phyloP scores from a whole-genome alignment of 2,797 vertebrate genomes.

The Acipenser oxyrinchus region DNA sequence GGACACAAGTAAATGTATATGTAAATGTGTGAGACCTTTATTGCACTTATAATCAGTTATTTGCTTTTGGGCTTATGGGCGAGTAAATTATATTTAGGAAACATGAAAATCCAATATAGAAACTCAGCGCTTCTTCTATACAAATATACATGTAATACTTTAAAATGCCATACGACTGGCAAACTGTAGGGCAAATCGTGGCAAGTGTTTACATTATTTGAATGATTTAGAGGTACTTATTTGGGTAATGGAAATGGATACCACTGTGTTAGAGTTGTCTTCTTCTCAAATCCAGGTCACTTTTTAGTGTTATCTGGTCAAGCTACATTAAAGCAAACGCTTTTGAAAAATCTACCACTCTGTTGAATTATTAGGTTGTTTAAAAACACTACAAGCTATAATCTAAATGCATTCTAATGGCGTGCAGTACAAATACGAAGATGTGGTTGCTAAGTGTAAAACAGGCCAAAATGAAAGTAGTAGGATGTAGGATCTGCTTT shows the following conservation, averaged over 20 bases:
- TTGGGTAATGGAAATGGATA: constrained; percentile 86
- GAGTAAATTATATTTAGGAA: constrained; percentile 71
- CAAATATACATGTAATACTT: constrained; percentile 71
- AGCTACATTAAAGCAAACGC: constrained; percentile 27
- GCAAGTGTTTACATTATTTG: constrained; percentile 81
- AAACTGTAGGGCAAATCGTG: constrained; percentile 56
- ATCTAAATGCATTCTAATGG: constrained; percentile 1
- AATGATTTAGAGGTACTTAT: constrained; percentile 78
- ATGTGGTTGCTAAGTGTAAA: too few species aligned
- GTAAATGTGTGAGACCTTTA: constrained; percentile 88
- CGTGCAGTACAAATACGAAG: not conserved
- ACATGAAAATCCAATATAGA: constrained; percentile 66
- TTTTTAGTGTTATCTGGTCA: constrained; percentile 29
- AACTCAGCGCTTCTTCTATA: constrained; percentile 52
- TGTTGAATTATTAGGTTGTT: not conserved
- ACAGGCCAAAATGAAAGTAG: too few species aligned
- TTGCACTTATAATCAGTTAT: constrained; percentile 85
- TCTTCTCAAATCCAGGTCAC: constrained; percentile 45
- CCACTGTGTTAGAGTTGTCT: constrained; percentile 63
- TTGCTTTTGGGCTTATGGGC: constrained; percentile 61
- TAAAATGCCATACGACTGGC: constrained; percentile 51
- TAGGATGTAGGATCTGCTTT: too few species aligned
- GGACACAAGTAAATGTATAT: constrained; percentile 91
- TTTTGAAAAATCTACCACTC: constrained; percentile 11
- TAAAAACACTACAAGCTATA: not conserved